Base-by-base conservation (phyloP, 2,797 vertebrate genomes). In the Tokudaia muenninki region DNA sequence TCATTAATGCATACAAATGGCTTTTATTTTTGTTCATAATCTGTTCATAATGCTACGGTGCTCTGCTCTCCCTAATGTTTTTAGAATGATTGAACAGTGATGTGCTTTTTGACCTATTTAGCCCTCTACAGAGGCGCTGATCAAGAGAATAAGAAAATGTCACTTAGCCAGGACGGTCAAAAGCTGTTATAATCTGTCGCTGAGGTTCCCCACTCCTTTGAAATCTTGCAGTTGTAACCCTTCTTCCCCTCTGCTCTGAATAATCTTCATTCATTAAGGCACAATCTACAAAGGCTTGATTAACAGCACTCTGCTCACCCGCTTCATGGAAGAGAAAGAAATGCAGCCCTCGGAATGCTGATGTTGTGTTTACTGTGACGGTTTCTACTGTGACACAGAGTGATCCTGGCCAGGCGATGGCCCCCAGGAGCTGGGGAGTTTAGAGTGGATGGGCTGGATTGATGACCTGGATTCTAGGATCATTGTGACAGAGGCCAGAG, bases 11-110 rank as follows among this genome's bases (percentile, higher is more conserved):
- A 96, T 97, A 96, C 98, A 96, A 97, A 97, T 97, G 97, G 97
- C 98, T 98, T 97, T 99, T 99, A 98, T 98, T 99, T 99, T 98
- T 98, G 98, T 98, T 99, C 98, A 98, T 37, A 8, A 96, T 98
- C 96, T 98, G 92, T 97, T 98, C 95, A 63, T 95, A 97, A 97
- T 98, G 95, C 86, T 97, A 87, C 59, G 63, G 98, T 98, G 97
- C 98, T 97, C 95, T 95, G 95, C 97, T 72, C 95, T 94, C 72
- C 44, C 87, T 96, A 86, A 98, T 97, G 96, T 89, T 96, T 95
- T 95, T 92, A 83, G 88, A 95, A 94, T 6, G 41, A 96, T 95
- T 0, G 3, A 97, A 21, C 1, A 1, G 74, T 96, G 96, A 96
- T 97, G 97, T 96, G n/a, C 90, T 94, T 95, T 97, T 92, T 98